Evolutionary conservation across 1,140 invertebrate genomes (phyloP).

Genomic region (Papilio glaucus): DNA sequence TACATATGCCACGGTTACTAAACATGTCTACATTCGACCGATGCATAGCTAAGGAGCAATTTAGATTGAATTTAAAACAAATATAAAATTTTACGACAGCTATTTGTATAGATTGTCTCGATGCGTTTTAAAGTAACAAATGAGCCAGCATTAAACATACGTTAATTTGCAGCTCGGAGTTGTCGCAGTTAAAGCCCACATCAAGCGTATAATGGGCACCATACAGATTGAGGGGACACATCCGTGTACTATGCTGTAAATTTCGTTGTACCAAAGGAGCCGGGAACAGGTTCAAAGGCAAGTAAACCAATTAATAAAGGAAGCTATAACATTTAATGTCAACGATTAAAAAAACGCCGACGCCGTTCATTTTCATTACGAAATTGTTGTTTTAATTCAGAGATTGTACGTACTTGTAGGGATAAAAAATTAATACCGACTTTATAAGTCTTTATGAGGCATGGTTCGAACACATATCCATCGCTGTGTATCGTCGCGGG

Average conservation of each 20-base stretch:
- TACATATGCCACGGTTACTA: neutral
- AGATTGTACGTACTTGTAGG: neutral
- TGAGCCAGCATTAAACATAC: constrained; percentile 27
- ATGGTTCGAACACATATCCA: neutral
- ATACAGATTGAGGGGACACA: constrained; percentile 3
- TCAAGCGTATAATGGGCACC: neutral
- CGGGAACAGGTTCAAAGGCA: constrained; percentile 20
- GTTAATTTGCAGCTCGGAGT: constrained; percentile 19
- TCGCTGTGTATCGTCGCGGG: neutral
- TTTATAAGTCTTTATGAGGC: constrained; percentile 18
- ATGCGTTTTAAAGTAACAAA: constrained; percentile 30
- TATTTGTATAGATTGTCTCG: constrained; percentile 21
- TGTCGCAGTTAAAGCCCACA: constrained; percentile 33
- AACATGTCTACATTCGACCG: neutral
- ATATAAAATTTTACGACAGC: constrained; percentile 21
- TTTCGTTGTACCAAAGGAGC: constrained; percentile 6
- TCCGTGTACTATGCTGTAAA: constrained; percentile 12
- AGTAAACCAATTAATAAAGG: constrained; percentile 35
- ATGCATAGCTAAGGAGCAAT: constrained; percentile 19
- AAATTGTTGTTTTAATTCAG: constrained; percentile 14
- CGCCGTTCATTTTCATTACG: constrained; percentile 31
- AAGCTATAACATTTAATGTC: constrained; percentile 34
- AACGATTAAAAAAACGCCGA: constrained; percentile 31
- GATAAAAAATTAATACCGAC: constrained; percentile 31
- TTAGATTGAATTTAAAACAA: constrained; percentile 25